These are phyloP conservation scores for Clarias platycephalus DNA, from an alignment of 2,797 vertebrate genomes.

Conservation along the genomic window DNA sequence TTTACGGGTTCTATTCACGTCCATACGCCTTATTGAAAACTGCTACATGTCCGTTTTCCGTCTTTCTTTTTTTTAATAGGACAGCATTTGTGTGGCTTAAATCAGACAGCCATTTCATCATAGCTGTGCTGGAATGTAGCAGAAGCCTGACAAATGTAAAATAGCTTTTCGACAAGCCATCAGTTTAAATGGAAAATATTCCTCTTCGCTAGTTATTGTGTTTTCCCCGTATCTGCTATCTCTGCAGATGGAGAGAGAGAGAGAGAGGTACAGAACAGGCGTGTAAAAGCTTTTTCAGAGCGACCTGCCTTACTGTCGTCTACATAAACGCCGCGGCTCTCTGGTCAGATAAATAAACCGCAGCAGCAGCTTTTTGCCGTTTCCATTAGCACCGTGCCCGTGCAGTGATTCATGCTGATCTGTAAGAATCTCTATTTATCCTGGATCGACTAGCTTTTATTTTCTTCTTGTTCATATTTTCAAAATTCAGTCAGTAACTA, in stretches of 20 bases:
- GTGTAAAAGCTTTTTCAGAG: slow-evolving; percentile 32
- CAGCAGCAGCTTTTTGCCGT: background rate
- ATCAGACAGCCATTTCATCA: slow-evolving; percentile 49
- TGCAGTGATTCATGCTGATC: background rate
- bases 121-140: slow-evolving; percentile 37
- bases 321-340: background rate
- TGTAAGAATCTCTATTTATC: background rate
- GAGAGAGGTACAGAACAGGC: background rate
- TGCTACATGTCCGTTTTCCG: slow-evolving; percentile 35
- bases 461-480: background rate
- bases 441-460: background rate
- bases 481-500: background rate
- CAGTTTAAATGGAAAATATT: slow-evolving; percentile 46
- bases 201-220: slow-evolving; percentile 24
- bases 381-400: background rate
- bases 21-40: slow-evolving; percentile 43
- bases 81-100: slow-evolving; percentile 24
- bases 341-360: background rate
- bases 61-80: slow-evolving; percentile 11
- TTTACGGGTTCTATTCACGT: slow-evolving; percentile 43
- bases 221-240: slow-evolving; percentile 30
- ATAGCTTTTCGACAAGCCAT: slow-evolving; percentile 45
- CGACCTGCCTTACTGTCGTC: background rate
- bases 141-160: slow-evolving; percentile 52
- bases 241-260: slow-evolving; percentile 11